Percentiles rank a stretch among this genome's conserved stretches.
These are phyloP conservation scores for Chymomyza caudatula DNA, from an alignment of 2,888 invertebrate genomes.

Conservation along the genomic window DNA sequence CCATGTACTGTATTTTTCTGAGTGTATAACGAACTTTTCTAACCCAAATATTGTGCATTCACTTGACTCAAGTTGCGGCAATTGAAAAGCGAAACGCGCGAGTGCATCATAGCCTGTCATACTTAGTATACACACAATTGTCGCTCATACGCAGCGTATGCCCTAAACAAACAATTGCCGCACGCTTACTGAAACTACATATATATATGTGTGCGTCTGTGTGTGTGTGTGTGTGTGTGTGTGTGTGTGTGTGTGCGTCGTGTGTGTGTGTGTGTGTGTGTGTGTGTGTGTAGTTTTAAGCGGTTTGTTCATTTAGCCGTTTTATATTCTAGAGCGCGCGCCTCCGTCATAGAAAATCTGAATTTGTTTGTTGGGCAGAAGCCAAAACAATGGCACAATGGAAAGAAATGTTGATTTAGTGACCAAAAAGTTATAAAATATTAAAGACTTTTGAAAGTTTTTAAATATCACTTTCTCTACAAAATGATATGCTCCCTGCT, in stretches of 20 bases:
- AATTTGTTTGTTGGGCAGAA: slow-evolving; percentile 22
- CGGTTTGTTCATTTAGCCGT: neutral
- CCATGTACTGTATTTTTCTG: neutral
- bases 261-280: neutral
- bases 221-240: neutral
- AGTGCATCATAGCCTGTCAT: neutral
- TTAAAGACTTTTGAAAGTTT: too few relatives aligned
- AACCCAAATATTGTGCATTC: slow-evolving; percentile 63
- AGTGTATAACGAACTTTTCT: slow-evolving; percentile 22
- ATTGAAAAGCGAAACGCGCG: slow-evolving; percentile 3
- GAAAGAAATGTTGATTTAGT: slow-evolving; percentile 30
- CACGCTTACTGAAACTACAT: neutral
- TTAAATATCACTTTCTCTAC: too few relatives aligned
- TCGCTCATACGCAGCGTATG: slow-evolving; percentile 41
- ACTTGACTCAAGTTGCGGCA: slow-evolving; percentile 25
- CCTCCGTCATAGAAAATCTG: slow-evolving; percentile 55
- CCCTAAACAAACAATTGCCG: neutral
- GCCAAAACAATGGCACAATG: slow-evolving; percentile 29
- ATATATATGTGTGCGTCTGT: neutral
- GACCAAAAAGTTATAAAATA: slow-evolving; percentile 1
- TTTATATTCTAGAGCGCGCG: neutral
- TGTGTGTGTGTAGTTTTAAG: neutral
- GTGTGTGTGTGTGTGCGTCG: too few relatives aligned
- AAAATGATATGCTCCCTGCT: too few relatives aligned
- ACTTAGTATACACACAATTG: slow-evolving; percentile 27